phyloP scores from a whole-genome alignment of 30 jellyfish, hydroid and myxozoan genomes.

The Aurelia sp. region DNA sequence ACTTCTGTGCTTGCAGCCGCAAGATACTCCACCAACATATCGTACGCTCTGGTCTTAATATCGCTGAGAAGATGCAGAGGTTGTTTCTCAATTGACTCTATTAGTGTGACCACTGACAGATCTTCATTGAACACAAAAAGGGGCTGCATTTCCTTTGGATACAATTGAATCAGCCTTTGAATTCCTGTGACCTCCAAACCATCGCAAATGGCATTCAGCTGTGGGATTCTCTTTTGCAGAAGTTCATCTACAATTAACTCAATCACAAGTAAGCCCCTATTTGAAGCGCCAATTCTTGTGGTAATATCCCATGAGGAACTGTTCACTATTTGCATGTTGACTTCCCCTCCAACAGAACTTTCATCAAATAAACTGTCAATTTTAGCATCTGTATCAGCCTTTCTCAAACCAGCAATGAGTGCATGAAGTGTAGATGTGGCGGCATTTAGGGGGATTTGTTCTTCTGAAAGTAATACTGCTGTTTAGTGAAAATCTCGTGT shows the following conservation, averaged over 20 bases:
- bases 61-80: too few relatives aligned
- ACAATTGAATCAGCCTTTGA: too few relatives aligned
- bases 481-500: background rate
- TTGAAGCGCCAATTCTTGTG: background rate
- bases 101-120: too few relatives aligned
- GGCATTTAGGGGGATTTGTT: background rate
- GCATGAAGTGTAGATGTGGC: background rate
- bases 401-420: background rate
- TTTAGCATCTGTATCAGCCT: background rate
- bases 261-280: background rate
- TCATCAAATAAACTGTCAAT: background rate
- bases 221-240: too few relatives aligned
- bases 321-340: background rate
- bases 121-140: too few relatives aligned
- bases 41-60: too few relatives aligned
- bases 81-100: too few relatives aligned
- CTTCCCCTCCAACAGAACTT: background rate
- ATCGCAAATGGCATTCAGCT: too few relatives aligned
- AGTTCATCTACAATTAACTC: background rate
- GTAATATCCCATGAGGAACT: conserved; percentile 1
- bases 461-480: background rate
- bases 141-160: too few relatives aligned
- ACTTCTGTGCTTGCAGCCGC: too few relatives aligned
- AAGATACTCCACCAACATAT: too few relatives aligned
- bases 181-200: too few relatives aligned